Evolutionary conservation across 2,888 invertebrate species (phyloP), one percentile per base, ranked within the genome.

Genomic region (Drosophila limbata): DNA sequence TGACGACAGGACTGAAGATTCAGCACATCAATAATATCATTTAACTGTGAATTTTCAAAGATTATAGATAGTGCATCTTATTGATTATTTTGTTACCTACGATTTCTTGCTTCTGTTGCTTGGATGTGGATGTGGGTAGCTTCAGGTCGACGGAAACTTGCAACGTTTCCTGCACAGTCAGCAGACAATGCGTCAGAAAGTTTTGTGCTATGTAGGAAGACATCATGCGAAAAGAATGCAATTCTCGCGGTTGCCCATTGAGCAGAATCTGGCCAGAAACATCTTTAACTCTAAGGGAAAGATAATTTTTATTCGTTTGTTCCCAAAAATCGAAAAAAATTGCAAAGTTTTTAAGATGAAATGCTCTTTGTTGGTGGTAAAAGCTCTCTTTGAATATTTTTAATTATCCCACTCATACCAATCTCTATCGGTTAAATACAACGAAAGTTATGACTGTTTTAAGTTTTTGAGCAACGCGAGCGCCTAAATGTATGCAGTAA

Each of bases 141-240:
- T 98, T 98, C 15, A 98, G 94, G 90, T 97, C 95, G 0, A 97
- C 96, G 0, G 98, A 97, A 25, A 97, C 94, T 68, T 93, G 93
- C 93, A 98, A 95, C 5, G 97, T 95, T 93, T 98, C 98, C 57
- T 94, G 93, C 10, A 97, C 96, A 0, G 97, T 97, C 50, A 98
- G 94, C 88, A 96, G 94, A 3, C 96, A 95, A 73, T 97, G 95
- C 52, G 98, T 94, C 79, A 94, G 94, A 91, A 96, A 96, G 79
- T 97, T 95, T 91, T 98, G 98, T 93, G 98, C 96, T 83, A 98
- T 98, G 92, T 98, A 98, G 84, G 97, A 90, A 10, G 90, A 90
- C 70, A 90, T 90, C 69, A 89, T 90, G 15, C 96, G 94, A 83
- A 97, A 95, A 65, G 93, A 92, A 66, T 94, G 93, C 73, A 95